phyloP scores from a whole-genome alignment of 2,113 vertebrate species.

The Oenanthe melanoleuca region DNA sequence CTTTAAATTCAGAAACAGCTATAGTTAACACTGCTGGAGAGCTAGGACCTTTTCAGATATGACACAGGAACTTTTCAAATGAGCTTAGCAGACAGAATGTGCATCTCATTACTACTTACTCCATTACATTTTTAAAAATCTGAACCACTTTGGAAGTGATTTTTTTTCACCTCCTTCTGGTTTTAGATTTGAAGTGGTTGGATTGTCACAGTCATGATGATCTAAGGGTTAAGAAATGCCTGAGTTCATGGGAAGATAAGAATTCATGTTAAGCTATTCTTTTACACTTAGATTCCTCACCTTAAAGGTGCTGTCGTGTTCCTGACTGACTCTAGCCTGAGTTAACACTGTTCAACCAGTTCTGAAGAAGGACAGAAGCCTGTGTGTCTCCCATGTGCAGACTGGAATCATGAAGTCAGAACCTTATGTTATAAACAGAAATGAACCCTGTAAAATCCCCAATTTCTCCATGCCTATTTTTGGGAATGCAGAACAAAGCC shows the following conservation, averaged over 20 bases:
- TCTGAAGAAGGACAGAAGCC: not conserved
- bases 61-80: not conserved
- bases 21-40: not conserved
- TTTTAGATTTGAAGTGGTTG: not conserved
- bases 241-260: not conserved
- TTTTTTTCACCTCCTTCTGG: not conserved
- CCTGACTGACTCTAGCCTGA: not conserved
- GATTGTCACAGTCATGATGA: not conserved
- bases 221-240: not conserved
- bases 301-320: not conserved
- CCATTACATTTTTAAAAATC: not conserved
- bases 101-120: not conserved
- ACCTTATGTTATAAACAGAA: not conserved
- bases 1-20: not conserved
- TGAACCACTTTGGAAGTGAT: not conserved
- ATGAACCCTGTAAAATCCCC: not conserved
- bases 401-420: not conserved
- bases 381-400: not conserved
- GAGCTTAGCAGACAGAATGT: not conserved
- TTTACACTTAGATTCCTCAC: not conserved
- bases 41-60: not conserved
- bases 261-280: fast-evolving
- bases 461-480: not conserved
- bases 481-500: not conserved
- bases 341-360: not conserved